A percentile compares a stretch with the other conserved stretches of the same genome.
These are phyloP conservation scores for Microcebus tavaratra DNA, from an alignment of 2,113 vertebrate species.

Conservation along the genomic window DNA sequence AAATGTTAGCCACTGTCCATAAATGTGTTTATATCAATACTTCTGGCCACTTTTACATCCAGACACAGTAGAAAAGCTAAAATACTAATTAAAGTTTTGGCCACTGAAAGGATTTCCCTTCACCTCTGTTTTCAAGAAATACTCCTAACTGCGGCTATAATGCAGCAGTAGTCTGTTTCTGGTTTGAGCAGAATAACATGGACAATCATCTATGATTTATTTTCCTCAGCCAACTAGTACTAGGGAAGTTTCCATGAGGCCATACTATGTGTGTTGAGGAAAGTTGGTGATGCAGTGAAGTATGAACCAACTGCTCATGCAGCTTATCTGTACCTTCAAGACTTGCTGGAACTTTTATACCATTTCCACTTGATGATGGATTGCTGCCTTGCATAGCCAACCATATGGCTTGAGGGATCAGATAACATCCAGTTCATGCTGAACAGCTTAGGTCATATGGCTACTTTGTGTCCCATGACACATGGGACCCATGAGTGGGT, in stretches of 20 bases:
- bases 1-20: neutral
- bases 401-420: neutral
- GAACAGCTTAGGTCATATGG: neutral
- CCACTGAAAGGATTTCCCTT: neutral
- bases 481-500: neutral
- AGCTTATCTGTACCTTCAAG: neutral
- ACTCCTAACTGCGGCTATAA: neutral
- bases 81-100: neutral
- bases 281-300: neutral
- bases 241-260: neutral
- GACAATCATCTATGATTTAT: neutral
- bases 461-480: neutral
- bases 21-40: neutral
- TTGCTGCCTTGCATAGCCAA: neutral
- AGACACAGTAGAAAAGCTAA: neutral
- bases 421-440: neutral
- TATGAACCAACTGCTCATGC: neutral
- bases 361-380: neutral
- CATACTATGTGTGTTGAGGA: neutral
- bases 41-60: neutral
- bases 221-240: neutral
- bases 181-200: neutral
- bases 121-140: neutral
- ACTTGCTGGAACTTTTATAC: neutral
- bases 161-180: neutral